phyloP scores from a whole-genome alignment of 2,888 invertebrate species.

The Apotomis turbidana region DNA sequence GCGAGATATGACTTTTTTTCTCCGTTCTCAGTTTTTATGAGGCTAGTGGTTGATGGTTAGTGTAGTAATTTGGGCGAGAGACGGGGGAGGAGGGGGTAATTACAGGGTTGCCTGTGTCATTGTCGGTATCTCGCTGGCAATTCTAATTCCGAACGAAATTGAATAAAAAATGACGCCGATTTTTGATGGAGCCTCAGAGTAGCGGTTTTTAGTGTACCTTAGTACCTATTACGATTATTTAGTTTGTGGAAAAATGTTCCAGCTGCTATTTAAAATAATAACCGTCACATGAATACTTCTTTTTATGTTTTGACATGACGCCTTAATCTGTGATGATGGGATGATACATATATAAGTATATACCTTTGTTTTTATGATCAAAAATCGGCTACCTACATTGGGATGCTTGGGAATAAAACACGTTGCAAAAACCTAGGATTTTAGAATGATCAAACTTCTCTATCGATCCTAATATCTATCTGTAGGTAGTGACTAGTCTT shows the following conservation, averaged over 20 bases:
- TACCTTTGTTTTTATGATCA: no score
- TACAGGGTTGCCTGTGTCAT: slow-evolving; percentile 79
- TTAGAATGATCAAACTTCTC: no score
- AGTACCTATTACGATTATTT: slow-evolving; percentile 43
- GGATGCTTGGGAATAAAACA: no score
- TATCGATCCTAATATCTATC: no score
- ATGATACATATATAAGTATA: no score
- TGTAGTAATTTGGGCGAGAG: slow-evolving; percentile 70
- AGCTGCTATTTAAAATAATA: not conserved
- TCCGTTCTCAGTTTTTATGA: slow-evolving; percentile 70
- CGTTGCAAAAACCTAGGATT: no score
- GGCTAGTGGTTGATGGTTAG: slow-evolving; percentile 77
- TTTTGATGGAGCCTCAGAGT: slow-evolving; percentile 47
- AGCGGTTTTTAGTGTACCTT: slow-evolving; percentile 24
- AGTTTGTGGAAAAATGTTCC: slow-evolving; percentile 19
- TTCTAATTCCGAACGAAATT: slow-evolving; percentile 68
- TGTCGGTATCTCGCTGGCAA: slow-evolving; percentile 69
- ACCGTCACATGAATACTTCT: not conserved
- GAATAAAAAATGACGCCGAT: slow-evolving; percentile 49
- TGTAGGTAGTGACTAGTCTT: no score
- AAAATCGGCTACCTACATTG: no score
- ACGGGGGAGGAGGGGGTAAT: slow-evolving; percentile 68
- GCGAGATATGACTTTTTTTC: slow-evolving; percentile 67
- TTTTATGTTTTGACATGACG: no score
- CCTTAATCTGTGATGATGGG: no score